Evolutionary conservation across 2,797 vertebrate genomes (phyloP).

Genomic region (Dermochelys coriacea): DNA sequence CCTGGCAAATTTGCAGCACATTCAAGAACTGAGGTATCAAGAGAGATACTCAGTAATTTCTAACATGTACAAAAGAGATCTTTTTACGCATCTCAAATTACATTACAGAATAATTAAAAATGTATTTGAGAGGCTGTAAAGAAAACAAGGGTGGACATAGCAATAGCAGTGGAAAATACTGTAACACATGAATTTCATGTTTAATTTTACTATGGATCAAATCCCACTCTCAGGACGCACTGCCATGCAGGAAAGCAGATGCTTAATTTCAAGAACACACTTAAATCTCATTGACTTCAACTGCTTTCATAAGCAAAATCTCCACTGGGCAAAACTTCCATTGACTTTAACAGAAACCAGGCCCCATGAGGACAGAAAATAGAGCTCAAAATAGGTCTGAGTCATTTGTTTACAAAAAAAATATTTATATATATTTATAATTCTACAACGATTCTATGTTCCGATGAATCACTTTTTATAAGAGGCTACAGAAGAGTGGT

Average conservation of each 20-base stretch:
- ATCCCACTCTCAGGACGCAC: background rate
- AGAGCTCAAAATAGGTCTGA: background rate
- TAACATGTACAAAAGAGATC: slow-evolving; percentile 43
- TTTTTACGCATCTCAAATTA: slow-evolving; percentile 47
- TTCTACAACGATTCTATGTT: background rate
- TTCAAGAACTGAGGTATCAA: background rate
- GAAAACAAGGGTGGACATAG: slow-evolving; percentile 33
- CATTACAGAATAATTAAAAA: slow-evolving; percentile 40
- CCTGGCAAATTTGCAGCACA: slow-evolving; percentile 31
- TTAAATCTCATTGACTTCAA: background rate
- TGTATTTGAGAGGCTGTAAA: slow-evolving; percentile 15
- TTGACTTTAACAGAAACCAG: background rate
- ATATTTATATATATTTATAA: background rate
- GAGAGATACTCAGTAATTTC: slow-evolving; percentile 45
- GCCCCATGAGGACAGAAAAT: background rate
- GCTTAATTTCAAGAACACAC: background rate
- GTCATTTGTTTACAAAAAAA: background rate
- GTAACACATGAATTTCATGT: background rate
- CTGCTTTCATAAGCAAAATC: slow-evolving; percentile 7
- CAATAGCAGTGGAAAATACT: background rate
- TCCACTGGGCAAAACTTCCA: background rate
- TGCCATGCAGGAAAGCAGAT: background rate
- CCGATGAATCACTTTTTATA: background rate
- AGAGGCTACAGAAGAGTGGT: background rate
- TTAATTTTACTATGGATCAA: background rate